These are phyloP conservation scores for Potamilus streckersoni DNA, from an alignment of 1,140 invertebrate species.

Conservation along the genomic window DNA sequence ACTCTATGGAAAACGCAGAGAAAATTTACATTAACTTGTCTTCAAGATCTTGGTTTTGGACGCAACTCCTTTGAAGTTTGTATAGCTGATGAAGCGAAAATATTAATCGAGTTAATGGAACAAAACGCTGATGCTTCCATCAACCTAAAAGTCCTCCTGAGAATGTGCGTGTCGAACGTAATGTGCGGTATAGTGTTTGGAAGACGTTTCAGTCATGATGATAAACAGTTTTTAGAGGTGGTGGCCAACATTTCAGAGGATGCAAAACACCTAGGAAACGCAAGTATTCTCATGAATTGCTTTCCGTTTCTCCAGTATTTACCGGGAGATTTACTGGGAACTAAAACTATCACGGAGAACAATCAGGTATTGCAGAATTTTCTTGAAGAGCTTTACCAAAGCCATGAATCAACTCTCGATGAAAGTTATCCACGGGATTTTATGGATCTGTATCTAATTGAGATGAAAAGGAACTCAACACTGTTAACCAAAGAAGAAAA, in stretches of 20 bases:
- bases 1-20: too few species aligned
- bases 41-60: too few species aligned
- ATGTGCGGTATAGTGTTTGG: conserved; percentile 93
- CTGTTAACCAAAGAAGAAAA: not conserved
- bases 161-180: conserved; percentile 81
- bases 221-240: conserved; percentile 25
- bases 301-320: conserved; percentile 33
- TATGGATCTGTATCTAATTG: conserved; percentile 33
- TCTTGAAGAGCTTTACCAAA: too few species aligned
- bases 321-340: conserved; percentile 45
- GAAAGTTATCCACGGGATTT: conserved; percentile 27
- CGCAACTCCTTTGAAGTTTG: too few species aligned
- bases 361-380: not conserved
- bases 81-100: too few species aligned
- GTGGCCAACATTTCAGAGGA: conserved; percentile 22
- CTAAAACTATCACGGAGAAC: conserved; percentile 11
- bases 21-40: too few species aligned
- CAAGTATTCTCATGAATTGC: conserved; percentile 30
- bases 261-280: conserved; percentile 1
- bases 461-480: conserved; percentile 28
- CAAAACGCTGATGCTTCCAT: too few species aligned
- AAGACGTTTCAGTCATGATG: conserved; percentile 78
- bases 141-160: too few species aligned
- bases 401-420: not conserved
- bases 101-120: too few species aligned